Base-by-base conservation (phyloP, 2,888 invertebrate species). In the Celastrina argiolus region DNA sequence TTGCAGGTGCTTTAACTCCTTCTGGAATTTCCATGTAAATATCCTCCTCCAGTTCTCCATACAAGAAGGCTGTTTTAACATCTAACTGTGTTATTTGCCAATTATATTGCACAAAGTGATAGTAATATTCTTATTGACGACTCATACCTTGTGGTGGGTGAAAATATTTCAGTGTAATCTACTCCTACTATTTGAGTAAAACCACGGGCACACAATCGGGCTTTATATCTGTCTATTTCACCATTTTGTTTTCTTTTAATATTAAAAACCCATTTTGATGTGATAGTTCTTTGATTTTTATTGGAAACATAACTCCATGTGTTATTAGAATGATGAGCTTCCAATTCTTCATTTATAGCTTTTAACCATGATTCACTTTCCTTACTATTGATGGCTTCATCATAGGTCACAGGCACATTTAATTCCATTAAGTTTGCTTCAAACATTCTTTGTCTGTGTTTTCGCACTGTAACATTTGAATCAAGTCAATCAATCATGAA, bases 31-130 rank as follows among this genome's bases (percentile, higher is more conserved):
- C 64, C 28, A 67, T 56, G 59, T 18, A 64, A 10, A 67, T 63
- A 36, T 64, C 51, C 34, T 67, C 67, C 1, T 64, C 34, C 5
- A 67, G 26, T 14, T 64, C 39, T 2, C 67, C 67, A 65, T 67
- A 36, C 5, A 67, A 39, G 42, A 67, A 65, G 1, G 69, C 69
- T 14, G 65, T 67, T 58, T 67, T 67, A 0, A 66, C 66, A 66
- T 67, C 69, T 31, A 69, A 64, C 16, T 67, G 66, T 39, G 64
- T n/a, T 14, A 68, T 56, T 10, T 66, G 56, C 34, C 34, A 61
- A 14, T 65, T 63, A 16, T 45, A 16, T 45, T n/a, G n/a, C n/a
- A n/a, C n/a, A n/a, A n/a, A n/a, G n/a, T n/a, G n/a, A n/a, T n/a
- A n/a, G n/a, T n/a, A n/a, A n/a, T n/a, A n/a, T n/a, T n/a, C n/a